Base-by-base conservation (phyloP, 2,797 vertebrate genomes). In the Cyclopterus lumpus region DNA sequence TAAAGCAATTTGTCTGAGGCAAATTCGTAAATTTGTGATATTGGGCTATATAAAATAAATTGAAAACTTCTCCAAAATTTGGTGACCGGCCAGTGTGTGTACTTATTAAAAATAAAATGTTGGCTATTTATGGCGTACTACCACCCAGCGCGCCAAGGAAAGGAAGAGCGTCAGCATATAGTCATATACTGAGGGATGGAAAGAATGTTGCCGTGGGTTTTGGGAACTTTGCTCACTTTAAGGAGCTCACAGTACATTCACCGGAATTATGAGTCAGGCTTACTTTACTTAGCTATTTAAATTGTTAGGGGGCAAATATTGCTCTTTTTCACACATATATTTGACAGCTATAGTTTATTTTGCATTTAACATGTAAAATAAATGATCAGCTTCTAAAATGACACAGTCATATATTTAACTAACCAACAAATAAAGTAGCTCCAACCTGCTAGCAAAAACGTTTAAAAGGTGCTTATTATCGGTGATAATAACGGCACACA, bases 141-240 rank as follows among this genome's bases (percentile, higher is more conserved):
- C n/a, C n/a, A n/a, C n/a, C n/a, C n/a, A n/a, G n/a, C n/a, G n/a
- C n/a, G n/a, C n/a, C n/a, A n/a, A n/a, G n/a, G n/a, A n/a, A 63
- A 71, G 53, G 57, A 24, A 57, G 67, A 18, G 32, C 30, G 42
- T 32, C 20, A 53, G 58, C 69, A 64, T 55, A 44, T 40, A 42
- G 65, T 68, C 59, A 40, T 49, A 22, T 26, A 32, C 2, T 0
- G 11, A 67, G 18, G 9, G 24, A 48, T 51, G 24, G 62, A 22
- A 53, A 10, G 16, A 44, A 28, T 66, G 68, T 36, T 42, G 67
- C 6, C 16, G 64, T 3, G 5, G 22, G 60, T 62, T n/a, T 34
- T 63, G n/a, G 28, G 34, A 63, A 64, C 2, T 16, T n/a, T n/a
- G n/a, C n/a, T n/a, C n/a, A n/a, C n/a, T n/a, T n/a, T n/a, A n/a